Evolutionary conservation across 1,140 invertebrate genomes (phyloP).

Genomic region (Choristoneura fumiferana): DNA sequence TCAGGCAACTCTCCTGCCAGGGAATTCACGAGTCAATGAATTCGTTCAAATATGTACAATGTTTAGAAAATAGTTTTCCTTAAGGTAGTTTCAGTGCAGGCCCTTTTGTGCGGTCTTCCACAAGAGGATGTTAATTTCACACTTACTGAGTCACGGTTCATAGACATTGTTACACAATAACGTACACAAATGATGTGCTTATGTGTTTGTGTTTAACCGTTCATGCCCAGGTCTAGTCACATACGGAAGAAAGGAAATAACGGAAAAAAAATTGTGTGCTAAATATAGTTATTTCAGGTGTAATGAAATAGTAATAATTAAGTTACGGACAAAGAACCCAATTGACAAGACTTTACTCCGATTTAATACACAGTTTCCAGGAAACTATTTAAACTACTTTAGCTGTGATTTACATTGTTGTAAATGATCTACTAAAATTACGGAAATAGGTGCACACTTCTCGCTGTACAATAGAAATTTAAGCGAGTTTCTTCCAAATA

Average conservation of each 20-base stretch:
- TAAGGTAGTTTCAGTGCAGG: neutral
- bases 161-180: slow-evolving; percentile 12
- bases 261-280: too few species aligned
- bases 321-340: too few species aligned
- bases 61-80: neutral
- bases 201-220: neutral
- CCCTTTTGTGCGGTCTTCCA: neutral
- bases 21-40: too few species aligned
- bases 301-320: too few species aligned
- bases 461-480: too few species aligned
- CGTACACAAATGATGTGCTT: slow-evolving; percentile 1
- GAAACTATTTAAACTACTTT: neutral
- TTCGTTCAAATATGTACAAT: too few species aligned
- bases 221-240: slow-evolving; percentile 1
- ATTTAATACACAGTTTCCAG: too few species aligned
- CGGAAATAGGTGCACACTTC: slow-evolving; percentile 1
- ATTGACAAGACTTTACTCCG: too few species aligned
- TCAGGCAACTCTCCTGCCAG: too few species aligned
- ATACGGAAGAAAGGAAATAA: neutral
- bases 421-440: neutral
- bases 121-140: neutral
- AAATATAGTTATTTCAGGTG: too few species aligned
- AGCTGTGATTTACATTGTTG: slow-evolving; percentile 2
- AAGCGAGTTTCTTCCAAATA: slow-evolving; percentile 2
- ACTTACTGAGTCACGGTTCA: slow-evolving; percentile 9